A percentile compares a stretch with the other conserved stretches of the same genome.
Conservation (phyloP, 2,113 vertebrate genomes). For the Candoia aspera region DNA sequence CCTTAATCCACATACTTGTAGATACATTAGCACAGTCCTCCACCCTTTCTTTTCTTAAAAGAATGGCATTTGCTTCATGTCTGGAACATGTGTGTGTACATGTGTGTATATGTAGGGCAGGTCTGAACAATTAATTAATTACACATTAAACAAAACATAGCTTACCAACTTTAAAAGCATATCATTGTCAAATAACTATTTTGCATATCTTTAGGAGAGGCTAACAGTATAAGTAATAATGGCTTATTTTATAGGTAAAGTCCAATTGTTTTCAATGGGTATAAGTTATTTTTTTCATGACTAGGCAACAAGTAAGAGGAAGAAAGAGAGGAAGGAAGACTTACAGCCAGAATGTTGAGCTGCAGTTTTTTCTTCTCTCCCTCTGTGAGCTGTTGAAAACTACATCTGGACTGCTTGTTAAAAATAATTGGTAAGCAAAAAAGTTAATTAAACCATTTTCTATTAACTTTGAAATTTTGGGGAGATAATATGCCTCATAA, state of each 20-base stretch:
- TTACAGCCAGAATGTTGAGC: not conserved
- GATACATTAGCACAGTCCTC: not conserved
- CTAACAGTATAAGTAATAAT: not conserved
- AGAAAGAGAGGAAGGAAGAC: not conserved
- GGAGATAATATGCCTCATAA: not conserved
- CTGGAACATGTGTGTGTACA: not conserved
- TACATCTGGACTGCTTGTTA: not conserved
- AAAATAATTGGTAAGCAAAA: constrained; percentile 1
- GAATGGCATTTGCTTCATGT: not conserved
- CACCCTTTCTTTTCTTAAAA: not conserved
- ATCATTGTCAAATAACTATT: not conserved
- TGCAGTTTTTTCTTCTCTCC: not conserved
- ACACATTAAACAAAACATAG: not conserved
- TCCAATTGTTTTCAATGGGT: not conserved
- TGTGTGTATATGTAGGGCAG: no score
- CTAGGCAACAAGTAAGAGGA: not conserved
- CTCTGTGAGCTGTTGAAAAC: not conserved
- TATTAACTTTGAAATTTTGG: not conserved
- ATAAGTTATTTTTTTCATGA: not conserved
- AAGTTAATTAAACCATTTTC: not conserved
- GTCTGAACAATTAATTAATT: not conserved
- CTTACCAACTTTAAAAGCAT: not conserved
- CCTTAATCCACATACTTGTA: not conserved
- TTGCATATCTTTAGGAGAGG: not conserved
- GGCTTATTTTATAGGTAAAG: not conserved